Evolutionary conservation across 2,113 vertebrate species (phyloP).

Genomic region (Cygnus buccinator): DNA sequence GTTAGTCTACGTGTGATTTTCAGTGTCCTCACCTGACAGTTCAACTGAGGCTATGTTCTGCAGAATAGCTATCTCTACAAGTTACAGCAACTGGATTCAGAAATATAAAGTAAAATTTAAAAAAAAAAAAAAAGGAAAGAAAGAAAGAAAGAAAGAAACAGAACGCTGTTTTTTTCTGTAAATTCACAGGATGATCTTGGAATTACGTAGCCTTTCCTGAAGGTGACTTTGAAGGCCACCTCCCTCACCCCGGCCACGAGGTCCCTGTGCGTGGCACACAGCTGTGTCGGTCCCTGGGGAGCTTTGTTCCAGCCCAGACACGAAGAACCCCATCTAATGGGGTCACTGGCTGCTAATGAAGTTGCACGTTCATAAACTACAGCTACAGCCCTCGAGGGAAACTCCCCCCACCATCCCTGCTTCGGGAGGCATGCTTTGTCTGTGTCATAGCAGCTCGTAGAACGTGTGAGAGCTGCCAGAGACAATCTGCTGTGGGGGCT

Average conservation of each 20-base stretch:
- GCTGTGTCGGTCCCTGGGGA: slow-evolving; percentile 13
- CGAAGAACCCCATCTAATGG: slow-evolving; percentile 22
- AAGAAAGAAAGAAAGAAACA: background rate
- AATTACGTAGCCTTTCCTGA: background rate
- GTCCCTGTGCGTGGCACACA: background rate
- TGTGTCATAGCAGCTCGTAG: background rate
- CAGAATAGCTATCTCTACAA: background rate
- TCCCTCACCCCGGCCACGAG: background rate
- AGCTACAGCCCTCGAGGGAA: slow-evolving; percentile 44
- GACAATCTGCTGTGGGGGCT: background rate
- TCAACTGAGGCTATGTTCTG: background rate
- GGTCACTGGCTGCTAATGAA: slow-evolving; percentile 53
- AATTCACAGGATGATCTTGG: background rate
- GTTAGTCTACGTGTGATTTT: background rate
- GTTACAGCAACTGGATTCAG: background rate
- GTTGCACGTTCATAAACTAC: slow-evolving; percentile 32
- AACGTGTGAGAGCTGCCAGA: background rate
- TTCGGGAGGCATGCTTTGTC: background rate
- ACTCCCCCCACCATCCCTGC: background rate
- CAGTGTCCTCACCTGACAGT: slow-evolving; percentile 8
- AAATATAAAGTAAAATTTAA: background rate
- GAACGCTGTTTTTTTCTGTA: background rate
- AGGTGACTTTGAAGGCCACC: slow-evolving; percentile 34
- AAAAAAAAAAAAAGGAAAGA: background rate
- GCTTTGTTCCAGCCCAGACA: slow-evolving; percentile 31